Percentiles rank a stretch among this genome's conserved stretches.
Conservation (phyloP, 2,797 vertebrate species). For the Austrolebias charrua region DNA sequence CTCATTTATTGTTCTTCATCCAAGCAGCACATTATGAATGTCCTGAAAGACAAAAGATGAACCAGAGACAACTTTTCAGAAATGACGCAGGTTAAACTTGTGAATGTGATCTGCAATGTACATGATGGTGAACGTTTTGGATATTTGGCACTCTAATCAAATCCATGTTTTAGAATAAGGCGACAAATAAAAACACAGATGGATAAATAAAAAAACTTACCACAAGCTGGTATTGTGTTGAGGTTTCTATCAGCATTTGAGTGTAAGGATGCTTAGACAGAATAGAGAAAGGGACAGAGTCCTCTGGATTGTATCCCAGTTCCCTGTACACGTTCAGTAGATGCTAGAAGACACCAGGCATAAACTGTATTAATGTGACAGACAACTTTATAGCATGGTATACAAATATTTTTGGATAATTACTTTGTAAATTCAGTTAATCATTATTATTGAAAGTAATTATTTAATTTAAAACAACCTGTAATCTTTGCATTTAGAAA, state of each 20-base stretch:
- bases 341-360: constrained; percentile 64
- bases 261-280: constrained; percentile 84
- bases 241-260: constrained; percentile 79
- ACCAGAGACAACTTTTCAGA: neutral
- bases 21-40: constrained; percentile 58
- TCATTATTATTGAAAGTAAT: too few relatives aligned
- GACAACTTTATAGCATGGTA: neutral
- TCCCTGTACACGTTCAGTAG: constrained; percentile 81
- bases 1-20: constrained; percentile 27
- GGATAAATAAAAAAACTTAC: constrained; percentile 25
- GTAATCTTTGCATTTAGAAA: neutral
- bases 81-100: neutral
- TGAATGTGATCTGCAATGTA: neutral
- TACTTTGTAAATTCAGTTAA: too few relatives aligned
- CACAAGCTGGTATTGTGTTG: constrained; percentile 77
- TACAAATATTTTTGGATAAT: neutral
- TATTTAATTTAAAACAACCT: neutral
- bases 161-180: neutral
- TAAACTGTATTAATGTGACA: neutral
- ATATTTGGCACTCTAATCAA: neutral
- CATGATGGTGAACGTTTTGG: neutral
- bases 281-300: constrained; percentile 74
- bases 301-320: constrained; percentile 74
- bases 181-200: neutral
- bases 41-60: constrained; percentile 59